These are phyloP conservation scores for Lepidurus packardi DNA, from an alignment of 1,140 invertebrate genomes.

Conservation along the genomic window DNA sequence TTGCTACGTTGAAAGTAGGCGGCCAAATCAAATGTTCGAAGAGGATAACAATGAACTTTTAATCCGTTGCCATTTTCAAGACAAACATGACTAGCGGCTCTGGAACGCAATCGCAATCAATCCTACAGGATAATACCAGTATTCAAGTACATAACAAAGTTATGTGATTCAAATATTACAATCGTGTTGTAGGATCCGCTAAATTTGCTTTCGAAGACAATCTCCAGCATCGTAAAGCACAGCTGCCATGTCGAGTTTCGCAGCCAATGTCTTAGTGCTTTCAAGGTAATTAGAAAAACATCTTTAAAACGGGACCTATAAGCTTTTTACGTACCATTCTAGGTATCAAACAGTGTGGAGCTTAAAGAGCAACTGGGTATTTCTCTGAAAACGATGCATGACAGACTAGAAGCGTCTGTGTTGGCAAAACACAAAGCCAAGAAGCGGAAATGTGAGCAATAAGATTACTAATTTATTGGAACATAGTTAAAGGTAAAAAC, in stretches of 20 bases:
- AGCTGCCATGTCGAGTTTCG: neutral
- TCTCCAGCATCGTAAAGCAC: neutral
- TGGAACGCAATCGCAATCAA: no score
- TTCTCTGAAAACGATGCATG: neutral
- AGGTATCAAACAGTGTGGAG: neutral
- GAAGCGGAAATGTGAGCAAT: neutral
- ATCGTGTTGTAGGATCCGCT: neutral
- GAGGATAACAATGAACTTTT: no score
- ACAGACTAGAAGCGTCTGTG: neutral
- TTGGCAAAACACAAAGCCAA: neutral
- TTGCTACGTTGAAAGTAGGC: no score
- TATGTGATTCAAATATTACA: neutral
- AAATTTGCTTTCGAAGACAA: neutral
- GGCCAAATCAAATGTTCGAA: no score
- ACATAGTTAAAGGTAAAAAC: neutral
- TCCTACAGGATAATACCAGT: neutral
- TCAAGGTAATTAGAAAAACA: neutral
- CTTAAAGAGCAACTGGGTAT: neutral
- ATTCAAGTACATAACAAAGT: neutral
- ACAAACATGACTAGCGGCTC: no score
- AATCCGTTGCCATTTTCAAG: no score
- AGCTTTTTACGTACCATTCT: neutral
- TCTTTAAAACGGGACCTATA: neutral
- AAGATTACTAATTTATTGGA: neutral
- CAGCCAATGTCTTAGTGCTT: neutral